phyloP scores from a whole-genome alignment of 2,888 invertebrate species.

The Tetragonula carbonaria region DNA sequence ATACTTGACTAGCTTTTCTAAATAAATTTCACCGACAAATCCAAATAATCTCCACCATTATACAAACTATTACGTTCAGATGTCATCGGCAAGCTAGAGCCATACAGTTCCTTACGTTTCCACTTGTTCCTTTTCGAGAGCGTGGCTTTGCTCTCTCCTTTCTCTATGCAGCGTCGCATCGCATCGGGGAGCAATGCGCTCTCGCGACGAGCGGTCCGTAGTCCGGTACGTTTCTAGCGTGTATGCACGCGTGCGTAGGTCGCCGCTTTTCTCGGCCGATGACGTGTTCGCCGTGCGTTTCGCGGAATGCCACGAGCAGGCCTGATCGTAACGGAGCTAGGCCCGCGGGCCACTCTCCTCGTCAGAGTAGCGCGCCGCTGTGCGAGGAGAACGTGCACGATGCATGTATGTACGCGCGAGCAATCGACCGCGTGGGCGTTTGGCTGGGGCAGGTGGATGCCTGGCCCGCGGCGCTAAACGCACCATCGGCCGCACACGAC shows the following conservation, averaged over 20 bases:
- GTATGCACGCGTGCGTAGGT: slow-evolving; percentile 26
- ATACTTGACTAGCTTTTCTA: too few relatives aligned
- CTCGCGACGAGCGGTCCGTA: not conserved
- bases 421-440: slow-evolving; percentile 53
- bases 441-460: slow-evolving; percentile 80
- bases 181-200: slow-evolving; percentile 6
- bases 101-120: slow-evolving; percentile 21
- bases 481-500: slow-evolving; percentile 52
- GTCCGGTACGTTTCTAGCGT: not conserved
- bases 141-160: slow-evolving; percentile 1
- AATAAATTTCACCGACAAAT: too few relatives aligned
- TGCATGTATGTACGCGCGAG: slow-evolving; percentile 26
- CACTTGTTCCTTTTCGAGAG: slow-evolving; percentile 6
- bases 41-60: too few relatives aligned
- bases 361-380: slow-evolving; percentile 65
- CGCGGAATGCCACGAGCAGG: slow-evolving; percentile 78
- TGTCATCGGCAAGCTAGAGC: not conserved
- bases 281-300: slow-evolving; percentile 76
- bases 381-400: slow-evolving; percentile 38
- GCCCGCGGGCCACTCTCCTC: slow-evolving; percentile 75
- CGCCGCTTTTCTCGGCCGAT: slow-evolving; percentile 67
- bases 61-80: not conserved
- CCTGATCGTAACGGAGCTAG: slow-evolving; percentile 78
- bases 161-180: not conserved
- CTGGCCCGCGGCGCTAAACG: slow-evolving; percentile 77